Conservation (phyloP, 2,888 invertebrate genomes). For the Netelia fuscicornis region DNA sequence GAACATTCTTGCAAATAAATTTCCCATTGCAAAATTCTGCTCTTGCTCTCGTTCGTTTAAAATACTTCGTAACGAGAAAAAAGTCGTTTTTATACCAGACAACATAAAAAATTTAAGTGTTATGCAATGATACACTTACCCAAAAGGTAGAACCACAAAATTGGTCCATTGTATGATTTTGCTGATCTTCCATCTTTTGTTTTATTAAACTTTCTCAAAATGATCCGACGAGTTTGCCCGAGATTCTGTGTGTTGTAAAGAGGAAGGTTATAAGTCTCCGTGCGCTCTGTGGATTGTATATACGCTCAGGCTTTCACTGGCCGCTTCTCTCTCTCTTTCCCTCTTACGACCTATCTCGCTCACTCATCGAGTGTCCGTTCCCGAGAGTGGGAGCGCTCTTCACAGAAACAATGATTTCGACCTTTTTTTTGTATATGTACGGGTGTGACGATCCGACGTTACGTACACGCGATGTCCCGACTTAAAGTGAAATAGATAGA, state of each 20-base stretch:
- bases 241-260: constrained; percentile 12
- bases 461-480: no score
- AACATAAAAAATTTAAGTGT: not conserved
- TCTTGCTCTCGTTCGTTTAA: not conserved
- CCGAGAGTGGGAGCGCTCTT: not conserved
- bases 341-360: not conserved
- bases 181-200: constrained; percentile 86
- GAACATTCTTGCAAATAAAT: not conserved
- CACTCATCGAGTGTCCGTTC: not conserved
- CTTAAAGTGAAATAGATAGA: no score
- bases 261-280: constrained; percentile 29
- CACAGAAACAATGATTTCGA: not conserved
- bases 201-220: constrained; percentile 68
- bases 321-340: not conserved
- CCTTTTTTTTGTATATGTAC: no score
- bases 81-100: not conserved
- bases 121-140: constrained; percentile 87
- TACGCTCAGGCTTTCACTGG: constrained; percentile 45
- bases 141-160: constrained; percentile 93
- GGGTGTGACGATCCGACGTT: no score
- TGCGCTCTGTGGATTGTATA: constrained; percentile 14
- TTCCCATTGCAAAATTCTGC: not conserved
- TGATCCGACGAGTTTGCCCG: not conserved
- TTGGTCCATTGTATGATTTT: constrained; percentile 88
- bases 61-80: not conserved